Base-by-base conservation (phyloP, 1,140 invertebrate genomes). In the Zaprionus nigranus region DNA sequence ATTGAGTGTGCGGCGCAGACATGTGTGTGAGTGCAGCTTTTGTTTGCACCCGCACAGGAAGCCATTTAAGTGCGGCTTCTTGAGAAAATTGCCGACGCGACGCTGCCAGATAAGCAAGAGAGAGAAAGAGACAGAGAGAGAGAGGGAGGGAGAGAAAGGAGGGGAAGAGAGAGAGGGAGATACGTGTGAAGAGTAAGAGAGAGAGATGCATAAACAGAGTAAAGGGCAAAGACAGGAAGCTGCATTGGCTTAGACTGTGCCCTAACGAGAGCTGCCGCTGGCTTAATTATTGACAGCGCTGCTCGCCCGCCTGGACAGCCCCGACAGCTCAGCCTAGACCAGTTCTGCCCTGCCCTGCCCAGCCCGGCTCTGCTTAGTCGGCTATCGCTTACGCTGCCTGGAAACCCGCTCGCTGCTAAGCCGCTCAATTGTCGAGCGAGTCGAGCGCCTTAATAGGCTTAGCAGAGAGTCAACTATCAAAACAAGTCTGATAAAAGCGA, bases 11-110 rank as follows among this genome's bases (percentile, higher is more conserved):
- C 24, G 17, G 36, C 56, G 30, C 22, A 49, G 46, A 62, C 78
- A 78, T 83, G 77, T 77, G 81, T 81, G 81, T 69, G 60, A 13
- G 28, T 56, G 77, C 83, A 79, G 84, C 85, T 85, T 88, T 88
- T 90, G 85, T 88, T 88, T 90, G 84, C 84, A 68, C 83, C 84
- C 84, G 79, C 86, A 90, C 68, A 88, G 88, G 88, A 91, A 91
- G 88, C 88, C 88, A 91, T 85, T 91, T 91, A 91, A 91, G 88
- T 91, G 88, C 81, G 90, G 79, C 88, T 91, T 91, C 88, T 91
- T 91, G 88, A 91, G 87, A 91, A 91, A 91, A 87, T 91, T 91
- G 84, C 81, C 54, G 77, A 67, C 77, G 59, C 59, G 72, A 71
- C 71, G 57, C 63, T 75, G 49, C 2, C 4, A 62, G 54, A 82